Base-by-base conservation (phyloP, 2,113 vertebrate genomes). In the Mustelus asterias region DNA sequence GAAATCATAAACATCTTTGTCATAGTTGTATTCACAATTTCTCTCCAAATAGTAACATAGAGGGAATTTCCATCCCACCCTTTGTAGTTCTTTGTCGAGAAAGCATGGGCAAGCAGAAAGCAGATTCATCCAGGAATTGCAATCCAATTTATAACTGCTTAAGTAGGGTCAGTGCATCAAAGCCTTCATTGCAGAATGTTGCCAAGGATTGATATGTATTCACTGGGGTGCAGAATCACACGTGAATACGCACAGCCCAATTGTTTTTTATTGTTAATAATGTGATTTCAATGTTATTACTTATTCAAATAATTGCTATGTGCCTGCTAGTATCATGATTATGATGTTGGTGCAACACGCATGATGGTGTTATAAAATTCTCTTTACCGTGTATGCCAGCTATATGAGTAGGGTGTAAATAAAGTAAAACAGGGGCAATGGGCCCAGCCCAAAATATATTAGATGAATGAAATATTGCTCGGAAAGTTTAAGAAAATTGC, bases 391-490 rank as follows among this genome's bases (percentile, higher is more conserved):
- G 67, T 72, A 95, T 6, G 54, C 37, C 18, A 72, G 67, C 11
- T 70, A 94, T 48, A 70, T 70, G 65, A 94, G 63, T 72, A 95
- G 44, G 29, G 33, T 72, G 94, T 41, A 95, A 69, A 70, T 70
- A 95, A 72, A 70, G 10, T 54, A 26, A 54, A 48, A 95, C 48
- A 29, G 67, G 67, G 60, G 69, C 41, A 76, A 83, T 95, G 94
- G 65, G 94, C 72, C 94, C 94, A 67, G 94, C 94, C 94, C 94
- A 95, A 48, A 33, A 6, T 76, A 41, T 41, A 54, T 54, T 69
- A 72, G 20, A 95, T 44, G 67, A 95, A 48, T 69, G 65, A 94
- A 67, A 41, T 13, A 72, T 54, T 48, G 41, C 1, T 37, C 26
- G 0, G 26, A 72, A 70, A 95, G 13, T 24, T 70, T 70, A 24